Evolutionary conservation across 2,797 vertebrate genomes (phyloP).

Genomic region (Pagetopsis macropterus): DNA sequence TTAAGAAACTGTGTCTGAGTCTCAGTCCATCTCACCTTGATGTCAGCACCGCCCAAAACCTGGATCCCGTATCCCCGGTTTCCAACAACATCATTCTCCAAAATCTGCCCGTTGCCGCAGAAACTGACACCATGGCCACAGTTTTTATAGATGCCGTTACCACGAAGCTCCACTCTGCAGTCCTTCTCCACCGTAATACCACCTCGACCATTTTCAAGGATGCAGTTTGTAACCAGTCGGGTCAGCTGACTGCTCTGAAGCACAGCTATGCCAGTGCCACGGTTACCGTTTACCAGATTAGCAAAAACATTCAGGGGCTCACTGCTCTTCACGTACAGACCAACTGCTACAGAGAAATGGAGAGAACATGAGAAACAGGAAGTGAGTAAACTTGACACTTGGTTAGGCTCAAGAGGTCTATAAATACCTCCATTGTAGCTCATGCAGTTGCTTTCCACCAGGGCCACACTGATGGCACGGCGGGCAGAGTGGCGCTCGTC

Average conservation of each 20-base stretch:
- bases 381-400: not conserved
- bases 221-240: slow-evolving; percentile 88
- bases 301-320: slow-evolving; percentile 88
- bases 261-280: slow-evolving; percentile 84
- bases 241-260: slow-evolving; percentile 91
- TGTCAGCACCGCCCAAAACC: slow-evolving; percentile 84
- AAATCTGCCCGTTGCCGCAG: slow-evolving; percentile 85
- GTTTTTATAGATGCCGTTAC: slow-evolving; percentile 92
- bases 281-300: slow-evolving; percentile 88
- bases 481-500: slow-evolving; percentile 85
- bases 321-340: slow-evolving; percentile 91
- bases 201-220: slow-evolving; percentile 86
- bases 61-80: slow-evolving; percentile 88
- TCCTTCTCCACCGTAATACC: slow-evolving; percentile 88
- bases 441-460: slow-evolving; percentile 92
- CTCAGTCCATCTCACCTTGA: slow-evolving; percentile 82
- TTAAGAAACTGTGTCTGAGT: not conserved
- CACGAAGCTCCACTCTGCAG: slow-evolving; percentile 89
- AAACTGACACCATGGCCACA: slow-evolving; percentile 86
- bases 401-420: not conserved
- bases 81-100: slow-evolving; percentile 91
- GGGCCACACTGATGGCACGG: slow-evolving; percentile 85
- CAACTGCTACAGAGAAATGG: slow-evolving; percentile 82
- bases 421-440: slow-evolving; percentile 80
- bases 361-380: not conserved